phyloP scores from a whole-genome alignment of 2,888 invertebrate species.

The Rambutsinella grinnellia region DNA sequence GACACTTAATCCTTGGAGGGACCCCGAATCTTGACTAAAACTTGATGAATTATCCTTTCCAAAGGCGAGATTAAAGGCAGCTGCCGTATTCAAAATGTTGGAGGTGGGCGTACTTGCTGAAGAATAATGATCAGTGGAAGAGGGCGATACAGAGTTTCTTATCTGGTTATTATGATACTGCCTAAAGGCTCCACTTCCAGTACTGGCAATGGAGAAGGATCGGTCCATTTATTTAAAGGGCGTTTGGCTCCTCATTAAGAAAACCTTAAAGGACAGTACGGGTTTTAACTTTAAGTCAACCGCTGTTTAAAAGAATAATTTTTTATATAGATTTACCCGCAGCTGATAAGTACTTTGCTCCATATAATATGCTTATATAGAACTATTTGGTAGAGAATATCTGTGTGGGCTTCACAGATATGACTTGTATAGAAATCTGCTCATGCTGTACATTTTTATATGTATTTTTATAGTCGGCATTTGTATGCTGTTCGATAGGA shows the following conservation, averaged over 20 bases:
- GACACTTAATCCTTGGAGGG: background rate
- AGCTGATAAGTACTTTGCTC: no score
- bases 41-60: slow-evolving; percentile 10
- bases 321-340: no score
- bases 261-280: no score
- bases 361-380: no score
- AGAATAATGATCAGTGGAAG: slow-evolving; percentile 28
- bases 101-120: slow-evolving; percentile 24
- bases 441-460: no score
- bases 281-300: no score
- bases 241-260: slow-evolving; percentile 32
- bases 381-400: no score
- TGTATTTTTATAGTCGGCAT: no score
- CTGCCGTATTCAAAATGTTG: slow-evolving; percentile 21
- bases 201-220: slow-evolving; percentile 47
- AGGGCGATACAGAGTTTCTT: slow-evolving; percentile 33
- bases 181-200: slow-evolving; percentile 47
- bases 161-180: slow-evolving; percentile 46
- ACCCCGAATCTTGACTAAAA: background rate
- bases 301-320: no score
- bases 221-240: slow-evolving; percentile 55
- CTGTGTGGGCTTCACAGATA: no score
- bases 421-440: no score
- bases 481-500: no score
- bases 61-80: slow-evolving; percentile 7